phyloP scores from a whole-genome alignment of 2,797 vertebrate species.

The Argya squamiceps region DNA sequence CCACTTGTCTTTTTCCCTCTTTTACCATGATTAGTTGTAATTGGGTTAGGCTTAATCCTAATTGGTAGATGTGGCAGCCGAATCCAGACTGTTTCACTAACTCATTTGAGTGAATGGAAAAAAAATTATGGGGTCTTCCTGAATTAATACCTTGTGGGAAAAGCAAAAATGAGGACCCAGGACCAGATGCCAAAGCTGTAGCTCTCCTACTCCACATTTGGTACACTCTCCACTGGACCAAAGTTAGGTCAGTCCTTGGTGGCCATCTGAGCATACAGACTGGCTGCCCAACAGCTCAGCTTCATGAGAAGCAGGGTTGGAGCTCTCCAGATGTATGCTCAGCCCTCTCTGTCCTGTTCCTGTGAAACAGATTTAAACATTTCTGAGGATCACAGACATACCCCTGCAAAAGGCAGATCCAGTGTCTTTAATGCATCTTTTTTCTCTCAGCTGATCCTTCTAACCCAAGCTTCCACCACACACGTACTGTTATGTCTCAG shows the following conservation, averaged over 20 bases:
- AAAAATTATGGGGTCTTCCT: not conserved
- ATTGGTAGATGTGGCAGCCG: not conserved
- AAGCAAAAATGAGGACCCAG: not conserved
- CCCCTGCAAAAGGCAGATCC: not conserved
- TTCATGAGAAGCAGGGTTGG: not conserved
- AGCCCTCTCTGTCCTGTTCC: not conserved
- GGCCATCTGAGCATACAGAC: fast-evolving
- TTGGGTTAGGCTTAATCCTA: not conserved
- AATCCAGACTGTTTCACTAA: not conserved
- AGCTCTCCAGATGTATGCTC: not conserved
- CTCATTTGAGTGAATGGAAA: not conserved
- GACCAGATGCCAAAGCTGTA: not conserved
- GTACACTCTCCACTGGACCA: not conserved
- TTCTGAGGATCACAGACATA: not conserved
- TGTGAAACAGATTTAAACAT: not conserved
- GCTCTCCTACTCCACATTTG: not conserved
- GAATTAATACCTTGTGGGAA: not conserved
- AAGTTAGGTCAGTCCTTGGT: not conserved
- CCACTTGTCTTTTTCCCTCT: not conserved
- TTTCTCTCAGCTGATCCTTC: not conserved
- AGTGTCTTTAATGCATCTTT: not conserved
- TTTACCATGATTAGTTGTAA: not conserved
- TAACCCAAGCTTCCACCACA: not conserved
- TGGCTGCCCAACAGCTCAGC: not conserved
- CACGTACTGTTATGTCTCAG: not conserved